Conservation (phyloP, 2,888 invertebrate genomes). For the Hoplodrina blanda region DNA sequence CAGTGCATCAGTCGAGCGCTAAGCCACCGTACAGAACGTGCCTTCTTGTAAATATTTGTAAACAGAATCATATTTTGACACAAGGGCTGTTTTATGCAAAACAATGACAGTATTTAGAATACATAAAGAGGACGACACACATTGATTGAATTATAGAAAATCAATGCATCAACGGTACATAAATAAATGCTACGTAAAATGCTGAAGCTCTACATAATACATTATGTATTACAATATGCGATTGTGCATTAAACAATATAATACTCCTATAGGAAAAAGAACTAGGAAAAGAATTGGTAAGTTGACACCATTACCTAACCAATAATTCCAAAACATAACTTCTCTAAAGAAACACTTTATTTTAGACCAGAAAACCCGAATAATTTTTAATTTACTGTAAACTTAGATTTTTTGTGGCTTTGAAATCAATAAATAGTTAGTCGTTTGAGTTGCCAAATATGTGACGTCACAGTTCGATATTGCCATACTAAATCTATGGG, state of each 20-base stretch:
- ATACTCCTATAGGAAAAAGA: conserved; percentile 13
- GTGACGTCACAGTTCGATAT: too few species aligned
- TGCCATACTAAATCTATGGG: too few species aligned
- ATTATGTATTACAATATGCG: conserved; percentile 21
- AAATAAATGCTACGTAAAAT: conserved; percentile 65
- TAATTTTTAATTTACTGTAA: too few species aligned
- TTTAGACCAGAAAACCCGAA: too few species aligned
- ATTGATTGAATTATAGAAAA: conserved; percentile 21
- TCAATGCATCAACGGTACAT: conserved; percentile 23
- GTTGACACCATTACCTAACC: too few species aligned
- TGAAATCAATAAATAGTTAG: too few species aligned
- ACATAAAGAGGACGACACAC: conserved; percentile 33
- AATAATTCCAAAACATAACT: too few species aligned
- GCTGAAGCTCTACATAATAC: conserved; percentile 51
- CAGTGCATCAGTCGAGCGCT: too few species aligned
- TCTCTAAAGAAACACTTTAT: too few species aligned
- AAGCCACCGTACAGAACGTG: too few species aligned
- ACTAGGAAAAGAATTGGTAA: background rate
- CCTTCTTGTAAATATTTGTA: background rate
- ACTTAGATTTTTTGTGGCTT: too few species aligned
- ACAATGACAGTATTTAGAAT: conserved; percentile 8
- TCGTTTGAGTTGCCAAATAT: too few species aligned
- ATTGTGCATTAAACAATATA: conserved; percentile 44
- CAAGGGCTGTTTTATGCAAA: conserved; percentile 32
- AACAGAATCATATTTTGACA: background rate